Conservation (phyloP, 2,113 vertebrate species). For the Mugil cephalus region DNA sequence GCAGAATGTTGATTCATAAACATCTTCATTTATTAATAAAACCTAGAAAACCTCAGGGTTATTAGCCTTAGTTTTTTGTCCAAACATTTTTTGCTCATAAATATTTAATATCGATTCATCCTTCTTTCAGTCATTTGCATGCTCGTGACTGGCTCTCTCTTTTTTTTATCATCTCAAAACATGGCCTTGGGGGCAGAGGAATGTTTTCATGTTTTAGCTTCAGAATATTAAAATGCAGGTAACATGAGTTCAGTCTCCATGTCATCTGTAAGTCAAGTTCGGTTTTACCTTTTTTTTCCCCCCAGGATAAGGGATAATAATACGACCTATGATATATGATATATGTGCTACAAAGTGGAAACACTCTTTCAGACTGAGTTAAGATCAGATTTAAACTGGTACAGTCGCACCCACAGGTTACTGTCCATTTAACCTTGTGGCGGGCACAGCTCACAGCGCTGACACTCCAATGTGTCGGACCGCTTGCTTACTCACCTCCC, state of each 20-base stretch:
- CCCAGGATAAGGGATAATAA: conserved; percentile 14
- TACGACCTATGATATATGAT: conserved; percentile 37
- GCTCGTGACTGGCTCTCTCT: background rate
- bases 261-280: conserved; percentile 28
- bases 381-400: conserved; percentile 54
- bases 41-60: background rate
- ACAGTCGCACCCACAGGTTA: conserved; percentile 49
- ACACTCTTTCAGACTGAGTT: conserved; percentile 45
- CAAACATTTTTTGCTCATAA: conserved; percentile 17
- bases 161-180: conserved; percentile 23
- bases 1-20: conserved; percentile 3
- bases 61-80: conserved; percentile 10
- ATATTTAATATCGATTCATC: conserved; percentile 32
- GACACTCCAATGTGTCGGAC: conserved; percentile 62
- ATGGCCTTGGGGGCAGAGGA: conserved; percentile 15
- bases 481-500: conserved; percentile 64
- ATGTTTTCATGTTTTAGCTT: conserved; percentile 20
- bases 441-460: conserved; percentile 63
- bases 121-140: conserved; percentile 38
- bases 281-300: conserved; percentile 14
- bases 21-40: background rate
- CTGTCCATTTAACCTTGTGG: conserved; percentile 72
- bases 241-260: conserved; percentile 24
- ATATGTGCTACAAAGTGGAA: conserved; percentile 42
- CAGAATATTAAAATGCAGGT: conserved; percentile 47